Evolutionary conservation across 1,140 invertebrate genomes (phyloP), one percentile per base, ranked within the genome.

Genomic region (Rhopalosiphum padi): DNA sequence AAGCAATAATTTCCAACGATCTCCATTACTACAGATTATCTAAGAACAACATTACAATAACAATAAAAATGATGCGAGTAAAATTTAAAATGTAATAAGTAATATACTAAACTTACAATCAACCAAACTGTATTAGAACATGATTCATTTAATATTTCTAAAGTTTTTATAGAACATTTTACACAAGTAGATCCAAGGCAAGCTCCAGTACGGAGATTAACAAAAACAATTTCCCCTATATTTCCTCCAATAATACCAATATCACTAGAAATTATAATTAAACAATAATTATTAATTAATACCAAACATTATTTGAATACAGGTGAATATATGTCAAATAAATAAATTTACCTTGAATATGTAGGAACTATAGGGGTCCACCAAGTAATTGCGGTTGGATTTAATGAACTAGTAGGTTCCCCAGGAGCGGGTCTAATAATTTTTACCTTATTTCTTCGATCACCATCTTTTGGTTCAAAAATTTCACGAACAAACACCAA

Each of bases 141-240:
- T 94, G 97, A 97, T 95, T 97, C 97, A 94, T 96, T 96, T 94
- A 97, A 97, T 85, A 98, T 95, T 51, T 93, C 91, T n/a, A 94
- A 21, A 89, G 83, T 89, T 88, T 93, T 94, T 85, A 94, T 94
- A 87, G 55, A 92, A 51, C 60, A 83, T 82, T 93, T 94, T 48
- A 94, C 92, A 83, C 92, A 93, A 93, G 94, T 94, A 77, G 68
- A 89, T 48, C 94, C 94, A 68, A 94, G 43, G 53, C 92, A 93
- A 37, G 55, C 48, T 46, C 94, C 94, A 51, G 94, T 93, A 68
- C 86, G 82, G 37, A 94, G 92, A 90, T 94, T 92, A 37, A 94
- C 94, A 94, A 94, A 93, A 46, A 94, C 77, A 89, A 94, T 94
- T 89, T 93, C 91, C 37, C 94, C 94, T 77, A 89, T 90, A 90